Base-by-base conservation (phyloP, 2,797 vertebrate genomes). In the Rhynchotus rufescens region DNA sequence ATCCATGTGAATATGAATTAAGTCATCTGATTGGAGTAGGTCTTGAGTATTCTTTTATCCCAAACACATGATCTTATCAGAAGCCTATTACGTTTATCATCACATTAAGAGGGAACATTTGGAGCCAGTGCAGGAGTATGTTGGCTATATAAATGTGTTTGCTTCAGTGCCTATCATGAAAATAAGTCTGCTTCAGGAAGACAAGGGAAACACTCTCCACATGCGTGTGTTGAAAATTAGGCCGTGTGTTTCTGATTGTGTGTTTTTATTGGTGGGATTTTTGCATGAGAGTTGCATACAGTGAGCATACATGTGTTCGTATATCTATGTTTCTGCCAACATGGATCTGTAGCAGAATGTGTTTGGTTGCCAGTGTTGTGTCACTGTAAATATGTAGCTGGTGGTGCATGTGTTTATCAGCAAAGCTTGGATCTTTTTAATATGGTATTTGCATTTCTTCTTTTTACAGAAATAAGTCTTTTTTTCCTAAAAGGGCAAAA, bases 21-120 rank as follows among this genome's bases (percentile, higher is more conserved):
- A 95, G 79, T 93, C 82, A 92, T 89, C 2, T 17, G 56, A 87
- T 86, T 92, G 94, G 73, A 95, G 84, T 68, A 95, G 76, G 66
- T 67, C 73, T 89, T 71, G 59, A 80, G 67, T 89, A 92, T 91
- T 96, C 90, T 84, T 88, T 79, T 82, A 89, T 94, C 93, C 88
- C 93, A 89, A 93, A 74, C 83, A 83, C 74, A 88, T 83, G 92
- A 96, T 95, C 84, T 96, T 86, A 95, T 84, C 75, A 81, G 88
- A 69, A 83, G 74, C 88, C 78, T 89, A 95, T 95, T 94, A 92
- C 16, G 21, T 90, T 89, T 95, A 91, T 94, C 91, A 95, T 94
- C 38, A 23, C 71, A 76, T 91, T 92, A 81, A 82, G 79, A 64
- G 79, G 84, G 74, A 87, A 83, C 84, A 20, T 82, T 96, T 90